Evolutionary conservation across 2,797 vertebrate genomes (phyloP).

Genomic region (Falco biarmicus): DNA sequence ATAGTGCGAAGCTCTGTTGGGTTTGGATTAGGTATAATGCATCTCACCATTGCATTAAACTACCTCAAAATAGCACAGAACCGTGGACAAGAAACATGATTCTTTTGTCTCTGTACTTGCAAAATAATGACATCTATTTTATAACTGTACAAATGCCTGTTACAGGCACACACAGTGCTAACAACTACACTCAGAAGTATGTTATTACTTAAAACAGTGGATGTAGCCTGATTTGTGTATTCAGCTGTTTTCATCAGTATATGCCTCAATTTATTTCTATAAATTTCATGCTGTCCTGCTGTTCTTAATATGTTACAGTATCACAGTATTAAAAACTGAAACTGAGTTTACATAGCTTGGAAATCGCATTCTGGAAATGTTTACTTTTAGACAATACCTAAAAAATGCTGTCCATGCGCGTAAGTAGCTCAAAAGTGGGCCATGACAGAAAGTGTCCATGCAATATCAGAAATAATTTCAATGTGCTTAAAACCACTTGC

Average conservation of each 20-base stretch:
- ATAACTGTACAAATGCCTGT: neutral
- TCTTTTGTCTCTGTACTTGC: neutral
- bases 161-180: neutral
- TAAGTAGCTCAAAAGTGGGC: neutral
- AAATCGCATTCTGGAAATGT: neutral
- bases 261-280: neutral
- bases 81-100: neutral
- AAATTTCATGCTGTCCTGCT: neutral
- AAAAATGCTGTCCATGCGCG: neutral
- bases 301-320: neutral
- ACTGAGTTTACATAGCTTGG: neutral
- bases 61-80: conserved; percentile 24
- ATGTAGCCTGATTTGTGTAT: neutral
- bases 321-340: neutral
- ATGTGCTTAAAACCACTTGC: neutral
- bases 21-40: conserved; percentile 49
- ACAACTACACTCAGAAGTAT: neutral
- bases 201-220: neutral
- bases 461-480: neutral
- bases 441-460: neutral
- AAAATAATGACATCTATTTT: conserved; percentile 34
- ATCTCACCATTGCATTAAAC: conserved; percentile 29
- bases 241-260: neutral
- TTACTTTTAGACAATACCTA: neutral
- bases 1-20: conserved; percentile 43